These are phyloP conservation scores for Bombylius major DNA, from an alignment of 2,888 invertebrate species.

Conservation along the genomic window DNA sequence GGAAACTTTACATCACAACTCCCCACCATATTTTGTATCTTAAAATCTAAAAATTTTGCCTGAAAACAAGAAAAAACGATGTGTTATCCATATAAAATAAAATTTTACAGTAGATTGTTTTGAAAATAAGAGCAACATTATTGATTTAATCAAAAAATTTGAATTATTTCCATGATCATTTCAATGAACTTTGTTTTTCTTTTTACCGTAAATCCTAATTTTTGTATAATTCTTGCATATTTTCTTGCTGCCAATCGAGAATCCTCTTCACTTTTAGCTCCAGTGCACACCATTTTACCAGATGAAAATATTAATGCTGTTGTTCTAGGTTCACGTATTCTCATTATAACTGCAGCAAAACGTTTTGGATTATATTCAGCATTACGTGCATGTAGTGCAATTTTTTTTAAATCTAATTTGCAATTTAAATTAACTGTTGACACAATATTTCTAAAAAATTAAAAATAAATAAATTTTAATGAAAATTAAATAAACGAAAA, in stretches of 20 bases:
- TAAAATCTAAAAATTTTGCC: constrained; percentile 57
- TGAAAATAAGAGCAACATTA: no score
- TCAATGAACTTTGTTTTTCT: no score
- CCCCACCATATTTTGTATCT: constrained; percentile 64
- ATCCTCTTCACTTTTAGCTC: constrained; percentile 64
- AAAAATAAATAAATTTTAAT: constrained; percentile 7
- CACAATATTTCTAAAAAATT: constrained; percentile 88
- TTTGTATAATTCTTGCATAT: constrained; percentile 71
- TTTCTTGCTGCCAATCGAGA: constrained; percentile 66
- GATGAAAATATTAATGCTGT: constrained; percentile 66
- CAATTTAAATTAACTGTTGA: constrained; percentile 95
- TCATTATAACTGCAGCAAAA: constrained; percentile 98
- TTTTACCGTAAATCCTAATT: constrained; percentile 63
- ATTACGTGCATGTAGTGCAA: constrained; percentile 93
- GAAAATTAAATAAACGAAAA: not conserved
- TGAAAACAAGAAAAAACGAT: not conserved
- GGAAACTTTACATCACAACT: constrained; percentile 65
- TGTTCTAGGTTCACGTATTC: constrained; percentile 77
- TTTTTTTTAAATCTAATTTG: constrained; percentile 90
- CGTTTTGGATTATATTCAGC: constrained; percentile 99
- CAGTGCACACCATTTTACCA: constrained; percentile 76
- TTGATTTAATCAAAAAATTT: no score
- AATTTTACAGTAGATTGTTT: no score
- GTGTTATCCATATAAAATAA: constrained; percentile 25
- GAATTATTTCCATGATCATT: no score